These are phyloP conservation scores for Setipinna tenuifilis DNA, from an alignment of 2,797 vertebrate genomes.

Conservation along the genomic window DNA sequence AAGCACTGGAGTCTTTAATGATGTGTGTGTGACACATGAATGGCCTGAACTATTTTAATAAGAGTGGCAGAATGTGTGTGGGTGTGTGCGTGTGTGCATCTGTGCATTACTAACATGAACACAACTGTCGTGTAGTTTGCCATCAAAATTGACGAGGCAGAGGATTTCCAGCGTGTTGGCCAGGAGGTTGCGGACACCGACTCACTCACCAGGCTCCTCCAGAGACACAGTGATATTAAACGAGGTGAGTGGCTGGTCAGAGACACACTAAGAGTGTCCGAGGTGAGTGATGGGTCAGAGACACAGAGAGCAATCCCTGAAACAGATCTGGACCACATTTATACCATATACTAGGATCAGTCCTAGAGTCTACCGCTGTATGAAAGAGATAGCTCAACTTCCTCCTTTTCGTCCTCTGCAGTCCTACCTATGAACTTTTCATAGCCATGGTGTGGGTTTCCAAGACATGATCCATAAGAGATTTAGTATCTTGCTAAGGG, in stretches of 20 bases:
- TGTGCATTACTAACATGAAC: background rate
- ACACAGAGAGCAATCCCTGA: too few species aligned
- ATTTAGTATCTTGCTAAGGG: too few species aligned
- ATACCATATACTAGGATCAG: background rate
- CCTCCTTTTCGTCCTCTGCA: background rate
- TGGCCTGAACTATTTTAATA: background rate
- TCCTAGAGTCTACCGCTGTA: background rate
- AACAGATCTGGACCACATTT: background rate
- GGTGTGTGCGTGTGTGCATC: background rate
- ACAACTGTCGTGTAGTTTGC: slow-evolving; percentile 76
- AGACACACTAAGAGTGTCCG: background rate
- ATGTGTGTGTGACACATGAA: background rate
- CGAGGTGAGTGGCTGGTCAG: slow-evolving; percentile 75
- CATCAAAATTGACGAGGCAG: slow-evolving; percentile 81
- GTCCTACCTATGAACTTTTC: background rate
- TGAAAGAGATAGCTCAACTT: background rate
- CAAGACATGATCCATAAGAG: background rate
- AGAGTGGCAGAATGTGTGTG: background rate
- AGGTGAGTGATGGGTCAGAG: too few species aligned
- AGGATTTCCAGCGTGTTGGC: slow-evolving; percentile 76
- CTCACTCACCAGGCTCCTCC: slow-evolving; percentile 69
- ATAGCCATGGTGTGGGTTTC: background rate
- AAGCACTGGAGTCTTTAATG: background rate
- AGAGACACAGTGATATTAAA: slow-evolving; percentile 75
- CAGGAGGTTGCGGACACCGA: slow-evolving; percentile 67